A percentile compares a stretch with the other conserved stretches of the same genome.
Conservation (phyloP, 2,113 vertebrate species). For the Opisthocomus hoazin region DNA sequence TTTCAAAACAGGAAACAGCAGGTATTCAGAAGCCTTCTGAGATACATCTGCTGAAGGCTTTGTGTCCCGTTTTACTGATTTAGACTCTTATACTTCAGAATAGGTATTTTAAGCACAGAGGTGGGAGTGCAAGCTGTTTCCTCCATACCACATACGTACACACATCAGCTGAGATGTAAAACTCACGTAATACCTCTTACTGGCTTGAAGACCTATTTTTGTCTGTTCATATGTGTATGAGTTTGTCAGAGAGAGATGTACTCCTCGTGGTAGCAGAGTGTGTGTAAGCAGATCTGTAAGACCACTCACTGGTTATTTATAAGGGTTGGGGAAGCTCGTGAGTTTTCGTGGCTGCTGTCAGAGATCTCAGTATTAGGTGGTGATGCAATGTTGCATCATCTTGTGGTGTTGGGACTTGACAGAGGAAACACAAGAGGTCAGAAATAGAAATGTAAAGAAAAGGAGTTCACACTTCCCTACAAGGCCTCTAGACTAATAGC, state of each 20-base stretch:
- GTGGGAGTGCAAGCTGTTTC: conserved; percentile 46
- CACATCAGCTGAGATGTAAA: conserved; percentile 1
- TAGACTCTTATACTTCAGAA: background rate
- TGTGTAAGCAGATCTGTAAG: background rate
- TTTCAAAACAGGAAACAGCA: conserved; percentile 10
- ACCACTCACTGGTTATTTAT: background rate
- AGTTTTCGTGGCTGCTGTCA: background rate
- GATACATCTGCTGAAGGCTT: conserved; percentile 19
- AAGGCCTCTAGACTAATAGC: background rate
- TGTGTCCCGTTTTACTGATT: conserved; percentile 1
- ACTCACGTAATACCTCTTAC: background rate
- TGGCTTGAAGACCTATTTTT: background rate
- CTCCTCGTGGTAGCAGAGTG: background rate
- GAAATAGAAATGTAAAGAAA: conserved; percentile 28
- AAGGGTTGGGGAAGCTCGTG: background rate
- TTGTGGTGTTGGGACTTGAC: background rate
- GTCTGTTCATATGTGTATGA: background rate
- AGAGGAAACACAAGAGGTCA: conserved; percentile 23
- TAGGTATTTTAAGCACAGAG: conserved; percentile 34
- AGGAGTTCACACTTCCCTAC: background rate
- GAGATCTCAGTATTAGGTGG: background rate
- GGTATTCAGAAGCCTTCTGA: conserved; percentile 1
- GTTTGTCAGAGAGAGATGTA: background rate
- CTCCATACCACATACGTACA: background rate
- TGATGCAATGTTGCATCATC: conserved; percentile 60